A percentile compares a stretch with the other conserved stretches of the same genome.
Evolutionary conservation across 2,888 invertebrate species (phyloP).

Genomic region (Torymus texanus): DNA sequence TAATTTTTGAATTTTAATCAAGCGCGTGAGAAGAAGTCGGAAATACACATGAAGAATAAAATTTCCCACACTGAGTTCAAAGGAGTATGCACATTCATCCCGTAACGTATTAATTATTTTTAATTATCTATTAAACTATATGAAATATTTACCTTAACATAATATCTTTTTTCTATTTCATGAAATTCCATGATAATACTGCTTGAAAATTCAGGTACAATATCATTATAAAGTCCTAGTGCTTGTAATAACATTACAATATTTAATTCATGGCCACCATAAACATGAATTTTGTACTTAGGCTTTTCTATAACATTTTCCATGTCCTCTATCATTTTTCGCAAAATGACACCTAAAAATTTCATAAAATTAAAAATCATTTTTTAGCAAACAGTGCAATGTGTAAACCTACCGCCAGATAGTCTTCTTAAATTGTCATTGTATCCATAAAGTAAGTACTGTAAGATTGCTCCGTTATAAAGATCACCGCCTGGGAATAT

Average conservation of each 20-base stretch:
- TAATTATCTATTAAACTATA: too few relatives aligned
- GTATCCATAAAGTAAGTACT: slow-evolving; percentile 46
- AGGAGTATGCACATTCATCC: too few relatives aligned
- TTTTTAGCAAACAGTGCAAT: too few relatives aligned
- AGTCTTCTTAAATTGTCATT: slow-evolving; percentile 44
- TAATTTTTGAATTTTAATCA: too few relatives aligned
- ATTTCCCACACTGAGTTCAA: too few relatives aligned
- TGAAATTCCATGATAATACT: slow-evolving; percentile 78
- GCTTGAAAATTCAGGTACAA: slow-evolving; percentile 78
- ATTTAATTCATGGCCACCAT: slow-evolving; percentile 55
- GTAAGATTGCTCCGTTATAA: slow-evolving; percentile 36
- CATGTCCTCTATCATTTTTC: slow-evolving; percentile 36
- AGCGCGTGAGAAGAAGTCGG: too few relatives aligned
- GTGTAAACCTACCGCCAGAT: slow-evolving; percentile 47
- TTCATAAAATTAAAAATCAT: too few relatives aligned
- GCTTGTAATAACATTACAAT: slow-evolving; percentile 78
- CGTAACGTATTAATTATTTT: too few relatives aligned
- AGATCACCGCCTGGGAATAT: slow-evolving; percentile 51
- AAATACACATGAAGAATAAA: too few relatives aligned
- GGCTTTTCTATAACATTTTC: not conserved
- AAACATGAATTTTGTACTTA: slow-evolving; percentile 40
- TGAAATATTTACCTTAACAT: slow-evolving; percentile 73
- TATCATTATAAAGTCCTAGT: slow-evolving; percentile 77
- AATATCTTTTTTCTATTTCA: slow-evolving; percentile 66
- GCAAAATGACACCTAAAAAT: slow-evolving; percentile 36